A percentile compares a stretch with the other conserved stretches of the same genome.
Evolutionary conservation across 2,113 vertebrate species (phyloP).

Genomic region (Leptodactylus fuscus): DNA sequence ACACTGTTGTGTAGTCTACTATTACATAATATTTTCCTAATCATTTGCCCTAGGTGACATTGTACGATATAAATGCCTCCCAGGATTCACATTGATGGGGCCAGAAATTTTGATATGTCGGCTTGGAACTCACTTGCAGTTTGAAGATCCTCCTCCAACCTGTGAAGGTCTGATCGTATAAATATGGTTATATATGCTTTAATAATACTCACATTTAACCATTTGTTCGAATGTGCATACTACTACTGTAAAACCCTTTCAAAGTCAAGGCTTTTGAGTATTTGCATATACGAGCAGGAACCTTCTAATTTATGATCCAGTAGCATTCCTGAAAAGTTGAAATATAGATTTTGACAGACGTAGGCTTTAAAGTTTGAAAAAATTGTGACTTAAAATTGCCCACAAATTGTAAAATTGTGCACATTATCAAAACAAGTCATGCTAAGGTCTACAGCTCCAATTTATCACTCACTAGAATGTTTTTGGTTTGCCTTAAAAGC

Average conservation of each 20-base stretch:
- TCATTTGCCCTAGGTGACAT: conserved; percentile 81
- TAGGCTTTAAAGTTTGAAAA: too few species aligned
- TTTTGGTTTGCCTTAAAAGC: too few species aligned
- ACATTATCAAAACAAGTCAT: neutral
- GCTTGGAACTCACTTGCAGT: conserved; percentile 88
- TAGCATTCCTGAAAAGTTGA: neutral
- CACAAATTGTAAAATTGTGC: neutral
- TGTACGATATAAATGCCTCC: conserved; percentile 90
- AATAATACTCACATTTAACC: neutral
- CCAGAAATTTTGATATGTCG: conserved; percentile 91
- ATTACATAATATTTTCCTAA: neutral
- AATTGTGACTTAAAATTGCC: neutral
- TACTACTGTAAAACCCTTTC: too few species aligned
- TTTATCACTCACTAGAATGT: too few species aligned
- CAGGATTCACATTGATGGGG: conserved; percentile 89
- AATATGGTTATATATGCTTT: neutral
- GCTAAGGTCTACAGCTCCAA: neutral
- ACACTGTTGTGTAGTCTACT: conserved; percentile 16
- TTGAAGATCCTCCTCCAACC: conserved; percentile 89
- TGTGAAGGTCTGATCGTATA: conserved; percentile 85
- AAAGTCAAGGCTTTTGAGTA: too few species aligned
- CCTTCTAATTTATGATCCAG: too few species aligned
- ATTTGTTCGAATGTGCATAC: neutral
- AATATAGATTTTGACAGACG: too few species aligned
- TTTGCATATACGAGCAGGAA: too few species aligned